Conservation (phyloP, 2,113 vertebrate species). For the Anolis sagrei region DNA sequence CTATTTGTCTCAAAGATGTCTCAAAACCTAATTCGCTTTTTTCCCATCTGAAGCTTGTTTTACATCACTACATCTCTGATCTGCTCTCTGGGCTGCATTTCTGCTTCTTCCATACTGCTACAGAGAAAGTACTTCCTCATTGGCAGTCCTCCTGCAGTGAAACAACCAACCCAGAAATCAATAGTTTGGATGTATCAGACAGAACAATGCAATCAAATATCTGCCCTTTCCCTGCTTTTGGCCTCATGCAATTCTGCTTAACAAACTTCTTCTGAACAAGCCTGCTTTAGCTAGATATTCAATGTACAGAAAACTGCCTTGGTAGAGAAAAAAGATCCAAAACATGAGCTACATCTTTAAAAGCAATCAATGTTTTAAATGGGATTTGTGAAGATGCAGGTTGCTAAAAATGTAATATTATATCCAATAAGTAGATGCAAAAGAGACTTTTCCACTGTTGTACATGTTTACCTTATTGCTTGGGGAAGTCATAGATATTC, state of each 20-base stretch:
- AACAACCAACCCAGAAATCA: background rate
- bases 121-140: background rate
- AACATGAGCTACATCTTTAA: too few species aligned
- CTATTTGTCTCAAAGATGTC: too few species aligned
- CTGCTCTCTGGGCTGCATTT: background rate
- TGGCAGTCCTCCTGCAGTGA: background rate
- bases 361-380: too few species aligned
- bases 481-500: background rate
- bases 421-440: too few species aligned
- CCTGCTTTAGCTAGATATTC: background rate
- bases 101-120: background rate
- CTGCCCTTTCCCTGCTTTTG: background rate
- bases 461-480: background rate
- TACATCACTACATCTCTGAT: background rate
- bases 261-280: background rate
- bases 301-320: too few species aligned
- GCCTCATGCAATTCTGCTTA: background rate
- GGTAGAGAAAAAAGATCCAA: too few species aligned
- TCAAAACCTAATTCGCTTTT: too few species aligned
- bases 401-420: too few species aligned
- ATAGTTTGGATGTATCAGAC: accelerated
- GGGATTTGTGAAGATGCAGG: too few species aligned
- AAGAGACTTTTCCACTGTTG: background rate
- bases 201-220: background rate
- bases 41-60: too few species aligned